These are phyloP conservation scores for Sanderia malayensis DNA, from an alignment of 30 jellyfish, hydroid and myxozoan genomes.

Conservation along the genomic window DNA sequence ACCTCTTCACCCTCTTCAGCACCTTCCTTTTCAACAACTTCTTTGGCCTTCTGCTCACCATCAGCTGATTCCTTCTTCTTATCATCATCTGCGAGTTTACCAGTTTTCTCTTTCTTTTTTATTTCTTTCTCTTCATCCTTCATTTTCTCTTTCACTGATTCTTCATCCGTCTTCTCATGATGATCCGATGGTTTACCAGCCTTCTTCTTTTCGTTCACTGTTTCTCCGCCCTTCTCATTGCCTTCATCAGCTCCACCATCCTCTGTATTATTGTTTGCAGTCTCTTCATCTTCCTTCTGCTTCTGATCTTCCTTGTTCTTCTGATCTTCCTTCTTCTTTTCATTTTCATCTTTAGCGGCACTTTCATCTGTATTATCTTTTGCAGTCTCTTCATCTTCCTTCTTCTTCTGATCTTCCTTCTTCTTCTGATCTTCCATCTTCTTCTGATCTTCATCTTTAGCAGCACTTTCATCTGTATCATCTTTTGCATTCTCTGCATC, in stretches of 20 bases:
- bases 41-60: not conserved
- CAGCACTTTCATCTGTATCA: not conserved
- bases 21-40: not conserved
- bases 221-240: not conserved
- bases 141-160: not conserved
- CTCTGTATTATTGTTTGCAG: not conserved
- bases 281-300: not conserved
- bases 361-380: not conserved
- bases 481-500: not conserved
- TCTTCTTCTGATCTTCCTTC: not conserved
- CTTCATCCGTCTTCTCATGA: not conserved
- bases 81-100: not conserved
- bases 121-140: not conserved
- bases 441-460: not conserved
- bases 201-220: constrained; percentile 1
- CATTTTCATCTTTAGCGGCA: not conserved
- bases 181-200: not conserved
- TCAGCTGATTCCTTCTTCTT: not conserved
- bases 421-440: not conserved
- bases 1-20: not conserved
- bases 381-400: not conserved
- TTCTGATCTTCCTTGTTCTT: not conserved
- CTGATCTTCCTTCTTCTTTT: not conserved
- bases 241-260: not conserved
- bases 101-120: constrained; percentile 1